These are phyloP conservation scores for Pegoplata infirma DNA, from an alignment of 2,888 invertebrate genomes.

Conservation along the genomic window DNA sequence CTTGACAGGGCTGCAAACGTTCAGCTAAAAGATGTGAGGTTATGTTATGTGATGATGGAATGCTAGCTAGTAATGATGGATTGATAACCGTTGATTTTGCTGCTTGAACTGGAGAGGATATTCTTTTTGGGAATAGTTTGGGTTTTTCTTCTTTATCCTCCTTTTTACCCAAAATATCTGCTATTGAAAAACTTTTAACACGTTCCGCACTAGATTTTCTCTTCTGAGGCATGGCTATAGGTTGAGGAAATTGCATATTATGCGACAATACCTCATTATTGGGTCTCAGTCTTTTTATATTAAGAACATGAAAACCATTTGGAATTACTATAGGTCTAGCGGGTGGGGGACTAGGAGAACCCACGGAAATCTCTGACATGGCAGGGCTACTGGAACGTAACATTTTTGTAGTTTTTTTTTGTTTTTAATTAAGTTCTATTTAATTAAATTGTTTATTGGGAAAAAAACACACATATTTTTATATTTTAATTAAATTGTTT, in stretches of 20 bases:
- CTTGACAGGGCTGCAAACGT: conserved; percentile 31
- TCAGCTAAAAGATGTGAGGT: conserved; percentile 8
- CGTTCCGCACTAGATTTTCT: conserved; percentile 80
- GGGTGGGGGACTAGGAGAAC: conserved; percentile 77
- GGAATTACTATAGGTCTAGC: too few species aligned
- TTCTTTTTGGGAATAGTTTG: not conserved
- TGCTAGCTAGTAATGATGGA: conserved; percentile 2
- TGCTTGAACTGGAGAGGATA: not conserved
- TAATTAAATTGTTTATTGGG: not conserved
- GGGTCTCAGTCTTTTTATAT: conserved; percentile 77
- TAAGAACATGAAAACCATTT: conserved; percentile 81
- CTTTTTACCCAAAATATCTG: conserved; percentile 90
- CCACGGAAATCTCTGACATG: conserved; percentile 78
- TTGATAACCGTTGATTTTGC: not conserved
- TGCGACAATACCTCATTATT: conserved; percentile 53
- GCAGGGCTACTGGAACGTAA: conserved; percentile 77
- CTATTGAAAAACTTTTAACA: conserved; percentile 93
- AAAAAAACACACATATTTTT: not conserved
- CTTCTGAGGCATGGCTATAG: conserved; percentile 26
- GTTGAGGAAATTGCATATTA: conserved; percentile 17
- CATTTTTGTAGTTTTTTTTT: too few species aligned
- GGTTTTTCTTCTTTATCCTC: conserved; percentile 67
- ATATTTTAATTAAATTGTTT: not conserved
- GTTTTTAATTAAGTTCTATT: too few species aligned
- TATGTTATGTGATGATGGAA: not conserved